Evolutionary conservation across 2,888 invertebrate species (phyloP), one percentile per base, ranked within the genome.

Genomic region (Gastrophysa polygoni): DNA sequence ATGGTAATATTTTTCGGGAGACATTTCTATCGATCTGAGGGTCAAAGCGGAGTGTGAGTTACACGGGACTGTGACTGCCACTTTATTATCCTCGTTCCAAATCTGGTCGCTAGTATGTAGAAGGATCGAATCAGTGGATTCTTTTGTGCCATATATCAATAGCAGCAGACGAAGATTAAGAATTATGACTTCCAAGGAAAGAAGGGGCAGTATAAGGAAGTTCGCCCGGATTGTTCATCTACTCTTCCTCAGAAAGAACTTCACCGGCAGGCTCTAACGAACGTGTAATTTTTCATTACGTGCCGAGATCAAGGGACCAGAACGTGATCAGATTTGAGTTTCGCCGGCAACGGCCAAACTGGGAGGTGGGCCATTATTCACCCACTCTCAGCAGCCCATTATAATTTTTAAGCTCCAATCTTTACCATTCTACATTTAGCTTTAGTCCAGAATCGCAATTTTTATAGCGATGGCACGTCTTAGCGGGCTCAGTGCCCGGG

Each of bases 371-470:
- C 83, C 82, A 81, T 76, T 74, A 83, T 82, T 80, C 78, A 76
- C 78, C 75, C 76, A 61, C 77, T 78, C 74, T 78, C 78, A 38
- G 38, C 78, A 75, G 76, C 71, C 86, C 86, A 87, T 87, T 87
- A 87, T 87, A 87, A 87, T 87, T 87, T 87, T 87, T 87, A 87
- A 87, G 87, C 87, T 83, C 87, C 87, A 87, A 87, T 87, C 87
- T 87, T 86, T 84, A 85, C 86, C 87, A 86, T 87, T 87, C 86
- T 86, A 87, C 86, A 87, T 85, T 86, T 87, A 87, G 87, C 87
- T 87, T 87, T 87, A 85, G 85, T 85, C 85, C 83, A 83, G 86
- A 87, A 87, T 87, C 87, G 86, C 87, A 87, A 87, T 87, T 87
- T 87, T 88, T 87, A 85, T 86, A 84, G 84, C 85, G 85, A 85